Conservation (phyloP, 2,113 vertebrate species). For the Semicossyphus pulcher region DNA sequence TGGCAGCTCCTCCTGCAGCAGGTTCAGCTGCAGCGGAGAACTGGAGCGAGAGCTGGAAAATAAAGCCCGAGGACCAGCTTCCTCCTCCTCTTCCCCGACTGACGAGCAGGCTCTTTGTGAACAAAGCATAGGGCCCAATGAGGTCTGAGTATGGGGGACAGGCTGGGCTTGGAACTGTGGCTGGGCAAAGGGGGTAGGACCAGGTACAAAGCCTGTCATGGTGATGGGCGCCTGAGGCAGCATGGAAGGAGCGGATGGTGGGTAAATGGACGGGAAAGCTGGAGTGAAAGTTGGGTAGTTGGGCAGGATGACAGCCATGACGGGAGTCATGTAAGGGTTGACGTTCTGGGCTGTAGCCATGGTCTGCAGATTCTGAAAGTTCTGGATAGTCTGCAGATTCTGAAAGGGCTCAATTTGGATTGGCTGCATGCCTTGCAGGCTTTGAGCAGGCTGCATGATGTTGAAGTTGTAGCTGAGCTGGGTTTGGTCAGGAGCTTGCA, state of each 20-base stretch:
- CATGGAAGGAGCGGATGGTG: conserved; percentile 37
- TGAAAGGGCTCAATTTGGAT: conserved; percentile 67
- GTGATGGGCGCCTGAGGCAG: conserved; percentile 57
- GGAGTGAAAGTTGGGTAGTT: conserved; percentile 73
- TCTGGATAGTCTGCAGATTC: conserved; percentile 63
- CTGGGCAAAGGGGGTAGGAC: conserved; percentile 55
- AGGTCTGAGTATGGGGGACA: conserved; percentile 2
- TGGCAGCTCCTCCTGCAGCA: conserved; percentile 89
- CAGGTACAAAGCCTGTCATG: conserved; percentile 49
- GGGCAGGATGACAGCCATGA: conserved; percentile 87
- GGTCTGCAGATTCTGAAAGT: conserved; percentile 58
- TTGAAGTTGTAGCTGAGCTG: conserved; percentile 65
- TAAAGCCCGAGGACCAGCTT: conserved; percentile 39
- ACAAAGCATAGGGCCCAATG: conserved; percentile 39
- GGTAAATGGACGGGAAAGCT: conserved; percentile 73
- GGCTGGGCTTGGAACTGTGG: conserved; percentile 53
- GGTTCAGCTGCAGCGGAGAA: conserved; percentile 89
- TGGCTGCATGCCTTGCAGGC: conserved; percentile 51
- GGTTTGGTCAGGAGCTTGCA: conserved; percentile 66
- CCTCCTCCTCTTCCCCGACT: conserved; percentile 66
- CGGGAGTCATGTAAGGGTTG: conserved; percentile 70
- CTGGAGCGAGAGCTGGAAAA: conserved; percentile 87
- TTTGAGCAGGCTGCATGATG: conserved; percentile 62
- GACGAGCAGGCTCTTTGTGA: conserved; percentile 64
- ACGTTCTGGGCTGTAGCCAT: conserved; percentile 64